Conservation (phyloP, 2,797 vertebrate genomes). For the Tokudaia muenninki region DNA sequence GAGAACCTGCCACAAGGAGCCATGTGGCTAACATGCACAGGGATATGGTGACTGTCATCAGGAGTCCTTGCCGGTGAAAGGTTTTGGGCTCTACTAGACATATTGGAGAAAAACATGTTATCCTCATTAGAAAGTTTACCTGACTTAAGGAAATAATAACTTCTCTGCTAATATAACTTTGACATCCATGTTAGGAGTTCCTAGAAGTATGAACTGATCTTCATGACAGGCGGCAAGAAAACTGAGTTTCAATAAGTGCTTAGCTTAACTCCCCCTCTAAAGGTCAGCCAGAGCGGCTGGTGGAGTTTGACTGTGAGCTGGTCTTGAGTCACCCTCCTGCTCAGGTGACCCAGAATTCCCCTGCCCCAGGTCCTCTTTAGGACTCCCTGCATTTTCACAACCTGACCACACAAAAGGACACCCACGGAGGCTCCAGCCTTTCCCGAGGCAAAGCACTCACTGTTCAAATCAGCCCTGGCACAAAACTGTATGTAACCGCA, state of each 20-base stretch:
- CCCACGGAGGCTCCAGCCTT: constrained; percentile 5
- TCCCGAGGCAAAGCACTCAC: constrained; percentile 22
- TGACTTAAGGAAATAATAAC: constrained; percentile 49
- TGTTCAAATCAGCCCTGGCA: constrained; percentile 32
- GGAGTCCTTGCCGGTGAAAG: not conserved
- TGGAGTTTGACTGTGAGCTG: not conserved
- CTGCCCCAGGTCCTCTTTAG: not conserved
- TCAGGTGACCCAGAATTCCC: not conserved
- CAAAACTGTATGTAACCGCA: constrained; percentile 50
- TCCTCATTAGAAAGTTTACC: constrained; percentile 49
- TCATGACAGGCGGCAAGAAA: constrained; percentile 50
- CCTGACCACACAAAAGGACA: constrained; percentile 78
- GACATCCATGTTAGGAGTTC: constrained; percentile 22
- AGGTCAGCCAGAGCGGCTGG: not conserved
- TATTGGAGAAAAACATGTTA: not conserved
- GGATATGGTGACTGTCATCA: not conserved
- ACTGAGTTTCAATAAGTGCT: not conserved
- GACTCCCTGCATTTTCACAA: constrained; percentile 64
- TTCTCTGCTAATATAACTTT: constrained; percentile 53
- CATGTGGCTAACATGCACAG: constrained; percentile 5
- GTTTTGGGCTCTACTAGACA: not conserved
- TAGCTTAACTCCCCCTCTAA: not conserved
- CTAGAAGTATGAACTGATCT: constrained; percentile 40
- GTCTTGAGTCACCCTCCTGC: not conserved
- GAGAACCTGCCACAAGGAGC: constrained; percentile 71